Conservation (phyloP, 2,113 vertebrate genomes). For the Paramisgurnus dabryanus region DNA sequence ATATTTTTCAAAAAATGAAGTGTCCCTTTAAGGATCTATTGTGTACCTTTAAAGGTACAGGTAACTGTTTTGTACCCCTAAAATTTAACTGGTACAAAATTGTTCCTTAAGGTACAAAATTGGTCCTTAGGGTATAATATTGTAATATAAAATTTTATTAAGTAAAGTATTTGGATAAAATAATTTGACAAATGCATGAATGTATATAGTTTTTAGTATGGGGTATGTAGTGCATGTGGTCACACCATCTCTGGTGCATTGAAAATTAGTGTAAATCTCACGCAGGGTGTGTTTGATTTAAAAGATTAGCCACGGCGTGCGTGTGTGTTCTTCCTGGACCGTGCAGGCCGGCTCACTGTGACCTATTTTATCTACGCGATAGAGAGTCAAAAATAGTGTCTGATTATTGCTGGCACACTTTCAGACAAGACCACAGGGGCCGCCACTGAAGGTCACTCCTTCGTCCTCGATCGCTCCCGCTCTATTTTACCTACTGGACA, state of each 20-base stretch:
- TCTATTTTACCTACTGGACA: conserved; percentile 26
- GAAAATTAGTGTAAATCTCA: conserved; percentile 3
- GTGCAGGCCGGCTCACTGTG: conserved; percentile 14
- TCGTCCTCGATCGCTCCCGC: conserved; percentile 24
- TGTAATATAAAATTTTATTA: too few relatives aligned
- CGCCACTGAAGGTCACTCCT: conserved; percentile 50
- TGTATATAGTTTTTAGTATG: too few relatives aligned
- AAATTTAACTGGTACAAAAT: too few relatives aligned
- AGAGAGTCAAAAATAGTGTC: conserved; percentile 55
- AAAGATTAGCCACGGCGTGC: conserved; percentile 10
- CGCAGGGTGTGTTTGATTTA: conserved; percentile 39
- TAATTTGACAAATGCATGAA: too few relatives aligned
- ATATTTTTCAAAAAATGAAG: too few relatives aligned
- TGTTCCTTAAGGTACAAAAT: too few relatives aligned
- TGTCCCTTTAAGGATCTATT: too few relatives aligned
- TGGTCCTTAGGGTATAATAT: too few relatives aligned
- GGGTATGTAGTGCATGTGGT: not conserved
- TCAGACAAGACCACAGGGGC: conserved; percentile 42
- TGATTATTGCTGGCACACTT: conserved; percentile 56
- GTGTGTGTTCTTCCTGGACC: conserved; percentile 30
- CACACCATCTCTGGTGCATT: not conserved
- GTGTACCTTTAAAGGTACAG: too few relatives aligned
- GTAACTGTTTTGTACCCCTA: too few relatives aligned
- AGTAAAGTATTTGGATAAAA: too few relatives aligned
- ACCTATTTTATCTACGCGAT: conserved; percentile 54